Conservation (phyloP, 2,797 vertebrate genomes). For the Podargus strigoides region DNA sequence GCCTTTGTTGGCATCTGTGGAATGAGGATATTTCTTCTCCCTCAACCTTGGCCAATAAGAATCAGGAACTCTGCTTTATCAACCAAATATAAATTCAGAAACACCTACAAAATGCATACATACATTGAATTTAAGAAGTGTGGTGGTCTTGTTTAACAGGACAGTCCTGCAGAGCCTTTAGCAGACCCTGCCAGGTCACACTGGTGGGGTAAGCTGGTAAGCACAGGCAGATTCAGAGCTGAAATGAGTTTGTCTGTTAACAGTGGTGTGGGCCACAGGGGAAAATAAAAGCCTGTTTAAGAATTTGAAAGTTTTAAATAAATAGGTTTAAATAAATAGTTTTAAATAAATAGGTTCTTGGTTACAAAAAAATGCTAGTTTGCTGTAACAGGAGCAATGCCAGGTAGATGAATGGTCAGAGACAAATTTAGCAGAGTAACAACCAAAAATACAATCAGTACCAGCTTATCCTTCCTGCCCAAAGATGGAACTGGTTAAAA, state of each 20-base stretch:
- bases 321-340: too few relatives aligned
- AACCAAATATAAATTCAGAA: not conserved
- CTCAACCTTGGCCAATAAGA: not conserved
- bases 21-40: not conserved
- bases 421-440: rapidly evolving
- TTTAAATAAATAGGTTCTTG: not conserved
- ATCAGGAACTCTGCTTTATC: not conserved
- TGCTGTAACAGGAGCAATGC: not conserved
- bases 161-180: not conserved
- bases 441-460: rapidly evolving
- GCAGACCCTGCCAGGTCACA: not conserved
- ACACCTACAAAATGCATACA: not conserved
- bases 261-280: rapidly evolving
- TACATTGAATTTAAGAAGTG: not conserved
- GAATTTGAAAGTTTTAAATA: not conserved
- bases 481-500: not conserved
- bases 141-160: rapidly evolving
- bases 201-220: not conserved
- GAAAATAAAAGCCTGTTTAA: not conserved
- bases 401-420: not conserved
- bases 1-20: slow-evolving; percentile 4
- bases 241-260: not conserved
- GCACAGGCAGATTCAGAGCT: rapidly evolving
- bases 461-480: not conserved
- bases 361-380: not conserved